phyloP scores from a whole-genome alignment of 2,888 invertebrate genomes.

The Ischnura elegans region DNA sequence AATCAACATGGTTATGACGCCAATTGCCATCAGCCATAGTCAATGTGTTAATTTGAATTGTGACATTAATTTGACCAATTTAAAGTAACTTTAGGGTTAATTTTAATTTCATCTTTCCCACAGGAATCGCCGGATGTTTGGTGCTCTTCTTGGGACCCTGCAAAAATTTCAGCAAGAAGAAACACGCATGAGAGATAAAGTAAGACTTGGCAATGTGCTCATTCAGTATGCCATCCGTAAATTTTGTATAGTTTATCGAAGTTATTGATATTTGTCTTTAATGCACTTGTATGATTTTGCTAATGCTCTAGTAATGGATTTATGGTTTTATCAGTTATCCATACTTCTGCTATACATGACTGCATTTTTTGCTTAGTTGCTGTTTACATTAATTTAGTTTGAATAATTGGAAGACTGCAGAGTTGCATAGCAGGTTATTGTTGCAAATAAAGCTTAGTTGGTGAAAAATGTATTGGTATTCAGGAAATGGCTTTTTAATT shows the following conservation, averaged over 20 bases:
- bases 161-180: slow-evolving; percentile 98
- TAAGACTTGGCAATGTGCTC: slow-evolving; percentile 74
- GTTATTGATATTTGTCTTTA: not conserved
- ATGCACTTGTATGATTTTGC: not conserved
- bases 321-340: not conserved
- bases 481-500: not conserved
- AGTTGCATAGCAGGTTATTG: not conserved
- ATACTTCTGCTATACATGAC: not conserved
- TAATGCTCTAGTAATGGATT: not conserved
- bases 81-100: too few species aligned
- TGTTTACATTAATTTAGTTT: too few species aligned
- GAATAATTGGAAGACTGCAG: too few species aligned
- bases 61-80: too few species aligned
- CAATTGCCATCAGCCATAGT: too few species aligned
- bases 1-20: too few species aligned
- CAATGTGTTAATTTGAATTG: too few species aligned
- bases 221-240: slow-evolving; percentile 4
- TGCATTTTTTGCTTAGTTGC: not conserved
- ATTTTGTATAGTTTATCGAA: not conserved
- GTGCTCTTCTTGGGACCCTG: slow-evolving; percentile 94
- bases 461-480: not conserved
- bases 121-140: slow-evolving; percentile 97
- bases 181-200: slow-evolving; percentile 91
- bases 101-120: slow-evolving; percentile 78
- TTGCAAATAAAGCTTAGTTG: not conserved